Evolutionary conservation across 2,113 vertebrate species (phyloP).

Genomic region (Paratilapia polleni): DNA sequence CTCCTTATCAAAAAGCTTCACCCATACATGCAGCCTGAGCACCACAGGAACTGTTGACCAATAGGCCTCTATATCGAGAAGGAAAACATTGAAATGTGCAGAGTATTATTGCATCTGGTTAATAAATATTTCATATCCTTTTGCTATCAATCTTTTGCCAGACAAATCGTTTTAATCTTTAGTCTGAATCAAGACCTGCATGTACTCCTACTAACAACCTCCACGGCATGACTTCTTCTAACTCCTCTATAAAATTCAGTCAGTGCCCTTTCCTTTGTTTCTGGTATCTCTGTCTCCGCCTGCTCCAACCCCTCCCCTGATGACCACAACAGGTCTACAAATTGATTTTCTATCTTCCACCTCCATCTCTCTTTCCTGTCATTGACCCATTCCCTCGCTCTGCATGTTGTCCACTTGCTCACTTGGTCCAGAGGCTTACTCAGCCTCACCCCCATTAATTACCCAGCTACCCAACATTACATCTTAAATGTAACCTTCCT

Average conservation of each 20-base stretch:
- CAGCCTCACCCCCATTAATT: constrained; percentile 58
- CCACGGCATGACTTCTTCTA: background rate
- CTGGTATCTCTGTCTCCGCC: constrained; percentile 25
- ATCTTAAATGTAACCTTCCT: constrained; percentile 64
- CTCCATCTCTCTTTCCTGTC: constrained; percentile 55
- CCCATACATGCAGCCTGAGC: background rate
- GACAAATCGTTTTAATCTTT: background rate
- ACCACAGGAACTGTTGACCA: background rate
- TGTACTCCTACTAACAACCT: background rate
- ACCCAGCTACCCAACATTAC: constrained; percentile 44
- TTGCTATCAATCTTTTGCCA: background rate
- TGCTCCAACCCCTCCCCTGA: constrained; percentile 7
- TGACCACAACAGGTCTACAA: constrained; percentile 49
- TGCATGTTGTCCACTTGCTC: constrained; percentile 48
- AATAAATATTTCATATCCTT: constrained; percentile 34
- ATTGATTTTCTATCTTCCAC: constrained; percentile 61
- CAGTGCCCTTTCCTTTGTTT: constrained; percentile 10
- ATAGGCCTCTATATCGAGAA: background rate
- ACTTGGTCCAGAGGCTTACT: constrained; percentile 37
- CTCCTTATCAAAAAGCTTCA: constrained; percentile 18
- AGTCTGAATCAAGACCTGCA: background rate
- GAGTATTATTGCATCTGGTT: constrained; percentile 15
- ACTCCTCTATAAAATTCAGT: constrained; percentile 20
- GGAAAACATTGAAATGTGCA: background rate
- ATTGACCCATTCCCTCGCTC: constrained; percentile 49